A percentile compares a stretch with the other conserved stretches of the same genome.
These are phyloP conservation scores for Pachypsylla venusta DNA, from an alignment of 1,140 invertebrate genomes.

Conservation along the genomic window DNA sequence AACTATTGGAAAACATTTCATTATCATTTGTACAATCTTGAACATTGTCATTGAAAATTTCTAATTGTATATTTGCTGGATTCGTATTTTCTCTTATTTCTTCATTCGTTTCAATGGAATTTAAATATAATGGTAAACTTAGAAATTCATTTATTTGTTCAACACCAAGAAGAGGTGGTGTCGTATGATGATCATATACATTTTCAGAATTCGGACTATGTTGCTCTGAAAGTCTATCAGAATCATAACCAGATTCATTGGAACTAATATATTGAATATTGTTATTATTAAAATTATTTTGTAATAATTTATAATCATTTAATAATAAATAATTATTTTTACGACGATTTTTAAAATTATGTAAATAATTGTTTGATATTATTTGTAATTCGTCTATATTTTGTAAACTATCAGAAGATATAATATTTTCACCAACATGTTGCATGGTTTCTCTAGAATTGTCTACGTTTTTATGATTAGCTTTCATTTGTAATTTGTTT, in stretches of 20 bases:
- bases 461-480: too few relatives aligned
- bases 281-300: background rate
- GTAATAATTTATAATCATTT: background rate
- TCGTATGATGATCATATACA: background rate
- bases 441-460: too few relatives aligned
- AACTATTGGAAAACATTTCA: too few relatives aligned
- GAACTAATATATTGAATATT: conserved; percentile 49
- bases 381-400: too few relatives aligned
- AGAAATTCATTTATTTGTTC: background rate
- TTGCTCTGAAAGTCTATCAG: conserved; percentile 34
- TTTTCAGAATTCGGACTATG: conserved; percentile 2
- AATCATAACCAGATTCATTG: conserved; percentile 69
- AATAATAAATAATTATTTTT: background rate
- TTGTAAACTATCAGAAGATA: too few relatives aligned
- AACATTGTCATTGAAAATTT: too few relatives aligned
- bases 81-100: too few relatives aligned
- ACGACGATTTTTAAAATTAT: background rate
- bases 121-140: background rate
- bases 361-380: too few relatives aligned
- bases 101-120: background rate
- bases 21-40: too few relatives aligned
- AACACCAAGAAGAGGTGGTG: background rate
- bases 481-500: too few relatives aligned
- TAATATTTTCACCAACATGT: too few relatives aligned
- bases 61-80: too few relatives aligned